phyloP scores from a whole-genome alignment of 2,797 vertebrate genomes.

The Centroberyx gerrardi region DNA sequence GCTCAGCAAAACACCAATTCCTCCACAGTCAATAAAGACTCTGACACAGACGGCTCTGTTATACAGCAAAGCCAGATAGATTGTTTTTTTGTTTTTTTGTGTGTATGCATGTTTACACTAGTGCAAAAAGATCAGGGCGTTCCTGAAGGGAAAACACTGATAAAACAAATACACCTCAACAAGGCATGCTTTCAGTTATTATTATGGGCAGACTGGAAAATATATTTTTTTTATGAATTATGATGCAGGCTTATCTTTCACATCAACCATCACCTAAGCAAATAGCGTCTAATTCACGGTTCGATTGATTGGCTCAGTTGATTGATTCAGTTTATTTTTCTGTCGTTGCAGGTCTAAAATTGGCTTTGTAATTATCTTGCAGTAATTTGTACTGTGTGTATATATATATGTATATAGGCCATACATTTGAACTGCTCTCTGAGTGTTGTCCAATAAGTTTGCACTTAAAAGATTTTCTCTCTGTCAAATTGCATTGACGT shows the following conservation, averaged over 20 bases:
- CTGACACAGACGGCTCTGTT: constrained; percentile 62
- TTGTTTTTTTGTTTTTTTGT: constrained; percentile 22
- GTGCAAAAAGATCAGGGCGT: constrained; percentile 10
- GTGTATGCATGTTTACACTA: constrained; percentile 16
- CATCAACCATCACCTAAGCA: constrained; percentile 4
- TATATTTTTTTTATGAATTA: constrained; percentile 1
- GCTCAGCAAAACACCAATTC: constrained; percentile 41
- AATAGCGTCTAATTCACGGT: neutral
- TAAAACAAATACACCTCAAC: neutral
- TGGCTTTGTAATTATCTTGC: neutral
- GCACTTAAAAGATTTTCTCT: constrained; percentile 46
- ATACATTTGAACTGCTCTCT: constrained; percentile 25
- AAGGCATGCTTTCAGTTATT: neutral
- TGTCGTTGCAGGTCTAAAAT: neutral
- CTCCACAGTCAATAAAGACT: constrained; percentile 63
- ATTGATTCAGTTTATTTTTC: neutral
- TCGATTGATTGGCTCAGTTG: neutral
- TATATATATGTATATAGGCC: neutral
- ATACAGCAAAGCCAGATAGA: neutral
- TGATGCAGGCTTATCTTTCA: neutral
- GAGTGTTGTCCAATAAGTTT: constrained; percentile 47
- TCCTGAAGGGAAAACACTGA: neutral
- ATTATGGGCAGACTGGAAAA: neutral
- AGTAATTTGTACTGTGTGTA: neutral
- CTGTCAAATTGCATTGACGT: constrained; percentile 57